Conservation (phyloP, 2,113 vertebrate species). For the Onychostoma macrolepis region DNA sequence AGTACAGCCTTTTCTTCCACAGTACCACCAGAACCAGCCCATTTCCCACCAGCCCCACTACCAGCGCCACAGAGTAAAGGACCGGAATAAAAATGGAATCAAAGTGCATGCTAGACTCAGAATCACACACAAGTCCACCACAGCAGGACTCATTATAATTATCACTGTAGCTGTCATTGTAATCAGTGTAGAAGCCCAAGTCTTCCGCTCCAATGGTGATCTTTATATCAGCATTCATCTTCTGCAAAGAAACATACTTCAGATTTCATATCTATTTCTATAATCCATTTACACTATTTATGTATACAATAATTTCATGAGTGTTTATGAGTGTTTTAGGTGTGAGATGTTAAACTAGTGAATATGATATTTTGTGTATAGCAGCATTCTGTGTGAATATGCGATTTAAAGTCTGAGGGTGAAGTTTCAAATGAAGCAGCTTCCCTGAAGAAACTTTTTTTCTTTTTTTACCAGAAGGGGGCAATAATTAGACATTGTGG, state of each 20-base stretch:
- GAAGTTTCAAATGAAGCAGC: background rate
- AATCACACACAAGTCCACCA: conserved; percentile 57
- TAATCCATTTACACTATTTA: background rate
- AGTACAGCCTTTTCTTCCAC: conserved; percentile 65
- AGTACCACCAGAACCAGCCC: conserved; percentile 77
- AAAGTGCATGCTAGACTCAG: conserved; percentile 63
- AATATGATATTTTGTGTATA: background rate
- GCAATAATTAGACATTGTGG: background rate
- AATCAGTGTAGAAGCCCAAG: rapidly evolving
- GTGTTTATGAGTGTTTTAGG: background rate
- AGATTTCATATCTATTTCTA: background rate
- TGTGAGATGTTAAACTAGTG: background rate
- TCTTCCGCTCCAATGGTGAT: rapidly evolving
- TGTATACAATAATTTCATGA: background rate
- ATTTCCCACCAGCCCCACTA: conserved; percentile 83
- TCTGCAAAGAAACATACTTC: conserved; percentile 16
- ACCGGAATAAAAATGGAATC: conserved; percentile 75
- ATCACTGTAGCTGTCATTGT: background rate
- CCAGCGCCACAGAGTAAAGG: conserved; percentile 78
- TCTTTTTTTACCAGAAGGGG: conserved; percentile 1
- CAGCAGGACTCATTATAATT: conserved; percentile 35
- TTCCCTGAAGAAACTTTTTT: background rate
- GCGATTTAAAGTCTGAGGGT: background rate
- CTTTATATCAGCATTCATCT: background rate
- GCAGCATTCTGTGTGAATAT: background rate